Evolutionary conservation across 1,140 invertebrate genomes (phyloP).

Genomic region (Drosophila serrata): DNA sequence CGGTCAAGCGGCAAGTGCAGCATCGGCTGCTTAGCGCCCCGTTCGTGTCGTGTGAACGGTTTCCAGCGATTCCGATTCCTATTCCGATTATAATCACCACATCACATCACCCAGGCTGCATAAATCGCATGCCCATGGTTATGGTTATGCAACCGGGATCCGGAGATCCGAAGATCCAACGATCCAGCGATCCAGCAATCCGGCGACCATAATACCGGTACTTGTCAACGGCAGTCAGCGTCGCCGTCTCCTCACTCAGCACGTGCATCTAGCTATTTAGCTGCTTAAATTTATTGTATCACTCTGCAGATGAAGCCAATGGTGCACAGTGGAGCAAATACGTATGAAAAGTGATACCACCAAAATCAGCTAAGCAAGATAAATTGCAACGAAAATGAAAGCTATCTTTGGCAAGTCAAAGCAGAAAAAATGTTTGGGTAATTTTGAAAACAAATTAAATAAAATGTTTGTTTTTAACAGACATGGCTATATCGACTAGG

Average conservation of each 20-base stretch:
- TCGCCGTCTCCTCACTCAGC: constrained; percentile 48
- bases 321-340: constrained; percentile 48
- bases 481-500: no score
- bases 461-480: no score
- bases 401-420: no score
- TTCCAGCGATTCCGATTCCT: constrained; percentile 34
- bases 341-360: neutral
- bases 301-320: constrained; percentile 15
- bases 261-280: constrained; percentile 73
- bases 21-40: constrained; percentile 3
- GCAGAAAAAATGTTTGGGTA: no score
- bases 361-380: neutral
- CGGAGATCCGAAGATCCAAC: constrained; percentile 26
- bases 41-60: constrained; percentile 42
- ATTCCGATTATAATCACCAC: constrained; percentile 39
- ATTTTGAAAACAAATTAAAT: no score
- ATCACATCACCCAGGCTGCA: constrained; percentile 10
- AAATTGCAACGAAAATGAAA: neutral
- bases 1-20: constrained; percentile 61
- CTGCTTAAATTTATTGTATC: constrained; percentile 74
- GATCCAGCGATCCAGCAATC: constrained; percentile 16
- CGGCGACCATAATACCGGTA: constrained; percentile 63
- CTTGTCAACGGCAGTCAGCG: constrained; percentile 61
- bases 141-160: constrained; percentile 51
- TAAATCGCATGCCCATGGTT: constrained; percentile 41